Base-by-base conservation (phyloP, 1,140 invertebrate species). In the Camponotus vicinus region DNA sequence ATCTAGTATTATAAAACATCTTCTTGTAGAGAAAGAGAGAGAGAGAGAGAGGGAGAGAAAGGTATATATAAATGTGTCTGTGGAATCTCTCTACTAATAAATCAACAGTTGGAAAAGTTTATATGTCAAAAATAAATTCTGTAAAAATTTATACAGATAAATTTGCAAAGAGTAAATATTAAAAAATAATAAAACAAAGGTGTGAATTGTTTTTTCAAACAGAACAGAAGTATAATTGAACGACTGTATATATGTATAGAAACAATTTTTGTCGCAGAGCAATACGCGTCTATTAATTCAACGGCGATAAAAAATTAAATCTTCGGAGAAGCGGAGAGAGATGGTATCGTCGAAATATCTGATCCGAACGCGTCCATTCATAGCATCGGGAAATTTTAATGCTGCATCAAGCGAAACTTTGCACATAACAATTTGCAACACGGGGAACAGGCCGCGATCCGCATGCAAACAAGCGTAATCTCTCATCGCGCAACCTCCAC, bases 401-500 rank as follows among this genome's bases (percentile, higher is more conserved):
- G 37, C 49, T 32, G 78, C 27, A 27, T 27, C 27, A 55, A 69
- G 13, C n/a, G 45, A 55, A 66, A 66, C 59, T 67, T 79, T 32
- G 37, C 64, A 55, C 37, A 52, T 9, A 45, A 21, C 66, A 52
- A 80, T 80, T 80, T 70, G 66, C 78, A 37, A 49, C 61, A n/a
- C 21, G 27, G 66, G 45, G 64, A 70, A 21, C 21, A 27, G 13
- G 34, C 15, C 77, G 42, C 64, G 61, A 67, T 79, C 61, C 61
- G 77, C 34, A 70, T 40, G 52, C 64, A 57, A 80, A 80, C 78
- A 57, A 57, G 15, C 78, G 34, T 80, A 80, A 80, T 70, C 42
- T 61, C 45, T 70, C 78, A 80, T 42, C 78, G 78, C 66, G 64
- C 49, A 57, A 70, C 64, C 69, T 40, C 37, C 52, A 11, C 49